Base-by-base conservation (phyloP, 2,113 vertebrate species). In the Crypturellus undulatus region DNA sequence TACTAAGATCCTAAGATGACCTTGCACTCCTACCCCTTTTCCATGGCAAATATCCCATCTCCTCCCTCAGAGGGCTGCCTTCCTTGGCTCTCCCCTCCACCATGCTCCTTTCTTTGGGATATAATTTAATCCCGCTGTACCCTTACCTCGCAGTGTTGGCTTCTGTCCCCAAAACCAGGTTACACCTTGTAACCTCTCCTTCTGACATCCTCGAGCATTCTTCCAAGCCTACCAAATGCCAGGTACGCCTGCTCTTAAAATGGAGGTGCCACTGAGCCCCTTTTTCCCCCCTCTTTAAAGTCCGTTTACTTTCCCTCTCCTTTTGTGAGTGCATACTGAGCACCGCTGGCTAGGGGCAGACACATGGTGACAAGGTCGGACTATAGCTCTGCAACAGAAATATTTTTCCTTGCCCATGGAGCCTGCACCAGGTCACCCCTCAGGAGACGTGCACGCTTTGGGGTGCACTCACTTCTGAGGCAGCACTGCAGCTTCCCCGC, bases 11-110 rank as follows among this genome's bases (percentile, higher is more conserved):
- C 73, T 42, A 28, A 91, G 73, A 64, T 30, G 77, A 90, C 26
- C 59, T 32, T 83, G 54, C 34, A 85, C 16, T 8, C 64, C 34
- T 20, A 30, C 17, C 26, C 80, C 62, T 88, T 69, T 25, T 26
- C 21, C 20, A 10, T 3, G 26, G 63, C 58, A 3, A 51, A 75
- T 38, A 25, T 76, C 63, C 47, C 38, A 54, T 21, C 17, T 72
- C n/a, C 40, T 2, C 54, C 3, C 0, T 0, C 6, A 5, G 24
- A 78, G 12, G 18, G 63, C 12, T 70, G 54, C 64, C 24, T 70
- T 80, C 18, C 21, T 0, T 49, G 51, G 36, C 64, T 77, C 24
- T 80, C 17, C 30, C 5, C 8, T 68, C 24, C 40, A 88, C 4
- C 21, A 34, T 3, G 18, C 7, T 45, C 42, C 26, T 76, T 76